Evolutionary conservation across 2,113 vertebrate genomes (phyloP), one percentile per base, ranked within the genome.

Genomic region (Genyomyrus donnyi): DNA sequence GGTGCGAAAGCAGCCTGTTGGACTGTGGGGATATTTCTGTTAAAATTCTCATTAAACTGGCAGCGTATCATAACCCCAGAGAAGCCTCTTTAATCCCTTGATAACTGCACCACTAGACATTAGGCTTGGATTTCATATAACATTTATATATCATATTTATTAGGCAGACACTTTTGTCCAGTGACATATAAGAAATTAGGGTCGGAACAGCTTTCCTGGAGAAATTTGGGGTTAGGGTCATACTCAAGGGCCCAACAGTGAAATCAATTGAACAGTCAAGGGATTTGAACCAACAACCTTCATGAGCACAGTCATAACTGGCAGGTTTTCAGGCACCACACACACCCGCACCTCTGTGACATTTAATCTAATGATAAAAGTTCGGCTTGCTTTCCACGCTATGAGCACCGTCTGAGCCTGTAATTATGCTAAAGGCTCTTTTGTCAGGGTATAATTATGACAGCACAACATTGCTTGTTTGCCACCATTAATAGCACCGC

Each of bases 341-440:
- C n/a, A 70, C 62, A 70, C 62, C 10, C 3, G 31, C 62, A 70
- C 62, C 27, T 53, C 85, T 4, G 13, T 27, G n/a, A 27, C 27
- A 27, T 3, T 35, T 87, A 87, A 87, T 35, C 46, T 53, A 19
- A 87, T 87, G 49, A 87, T 87, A 53, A 35, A 48, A 53, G 49
- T 56, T 39, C 0, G 31, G 50, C 48, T 31, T 19, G 49, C 85
- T 52, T 52, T 87, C 31, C 49, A 19, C 31, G 1, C 1, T 35
- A 46, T 48, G 6, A 39, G 62, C 42, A 62, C n/a, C 50, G 31
- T 24, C 45, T 24, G 11, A 39, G 66, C 49, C 11, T 39, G 48
- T 50, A 83, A 89, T 89, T 80, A 83, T 49, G n/a, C 66, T 83
- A 52, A 80, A 83, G 48, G 42, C 42, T 49, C 62, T 45, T 83